Conservation (phyloP, 35 echinoderm and acorn worm genomes). For the Heliocidaris tuberculata region DNA sequence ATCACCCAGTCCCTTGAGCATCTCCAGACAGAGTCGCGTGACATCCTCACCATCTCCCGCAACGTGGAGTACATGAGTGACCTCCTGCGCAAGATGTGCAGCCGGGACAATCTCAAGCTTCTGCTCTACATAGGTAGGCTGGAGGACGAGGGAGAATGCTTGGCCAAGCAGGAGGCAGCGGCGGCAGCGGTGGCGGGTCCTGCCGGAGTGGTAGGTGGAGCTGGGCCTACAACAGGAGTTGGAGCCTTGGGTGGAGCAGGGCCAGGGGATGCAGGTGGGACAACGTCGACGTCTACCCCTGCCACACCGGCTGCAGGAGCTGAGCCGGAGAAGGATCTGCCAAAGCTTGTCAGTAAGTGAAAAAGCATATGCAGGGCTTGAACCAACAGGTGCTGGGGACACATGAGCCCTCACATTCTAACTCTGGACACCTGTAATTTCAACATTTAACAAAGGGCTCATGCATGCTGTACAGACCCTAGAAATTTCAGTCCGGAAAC, state of each 20-base stretch:
- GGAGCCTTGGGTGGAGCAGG: neutral
- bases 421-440: too few relatives aligned
- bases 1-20: constrained; percentile 76
- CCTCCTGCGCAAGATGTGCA: constrained; percentile 63
- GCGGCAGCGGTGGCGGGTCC: neutral
- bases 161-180: constrained; percentile 13
- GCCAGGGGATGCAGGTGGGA: neutral
- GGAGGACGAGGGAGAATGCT: constrained; percentile 72
- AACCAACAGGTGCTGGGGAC: too few relatives aligned
- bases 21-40: constrained; percentile 42
- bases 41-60: constrained; percentile 41
- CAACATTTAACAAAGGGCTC: too few relatives aligned
- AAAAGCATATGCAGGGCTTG: neutral
- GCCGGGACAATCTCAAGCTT: constrained; percentile 59
- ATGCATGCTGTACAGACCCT: too few relatives aligned
- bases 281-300: neutral
- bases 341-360: neutral
- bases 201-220: neutral
- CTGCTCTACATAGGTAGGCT: constrained; percentile 84
- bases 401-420: too few relatives aligned
- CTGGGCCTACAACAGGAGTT: neutral
- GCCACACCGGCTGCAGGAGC: neutral
- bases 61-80: constrained; percentile 80
- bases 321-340: neutral
- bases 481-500: too few relatives aligned